A percentile compares a stretch with the other conserved stretches of the same genome.
Conservation (phyloP, 2,888 invertebrate species). For the Spialia ferax region DNA sequence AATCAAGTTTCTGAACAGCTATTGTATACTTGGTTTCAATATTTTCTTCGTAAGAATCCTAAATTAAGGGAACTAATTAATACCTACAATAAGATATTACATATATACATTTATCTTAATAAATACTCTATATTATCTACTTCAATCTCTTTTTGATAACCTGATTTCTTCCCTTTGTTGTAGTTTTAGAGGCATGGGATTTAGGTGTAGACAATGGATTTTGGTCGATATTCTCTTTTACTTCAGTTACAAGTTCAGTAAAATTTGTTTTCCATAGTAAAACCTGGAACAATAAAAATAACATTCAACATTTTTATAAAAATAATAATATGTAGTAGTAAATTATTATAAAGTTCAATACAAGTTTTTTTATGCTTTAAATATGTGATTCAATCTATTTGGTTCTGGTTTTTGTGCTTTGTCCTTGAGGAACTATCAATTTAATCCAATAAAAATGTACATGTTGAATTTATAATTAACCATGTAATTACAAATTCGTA, state of each 20-base stretch:
- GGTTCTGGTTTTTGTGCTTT: no score
- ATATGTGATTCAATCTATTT: no score
- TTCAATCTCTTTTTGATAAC: slow-evolving; percentile 64
- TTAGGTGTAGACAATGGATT: slow-evolving; percentile 55
- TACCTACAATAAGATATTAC: slow-evolving; percentile 6
- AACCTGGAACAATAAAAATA: slow-evolving; percentile 64
- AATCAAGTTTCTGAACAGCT: slow-evolving; percentile 71
- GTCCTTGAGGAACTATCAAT: no score
- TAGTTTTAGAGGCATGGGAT: slow-evolving; percentile 58
- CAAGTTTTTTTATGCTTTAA: no score
- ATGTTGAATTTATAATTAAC: no score
- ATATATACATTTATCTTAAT: neutral
- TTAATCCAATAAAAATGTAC: no score
- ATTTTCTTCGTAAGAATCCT: slow-evolving; percentile 63
- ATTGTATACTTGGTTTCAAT: slow-evolving; percentile 64
- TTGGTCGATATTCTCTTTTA: slow-evolving; percentile 68
- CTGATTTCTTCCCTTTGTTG: slow-evolving; percentile 63
- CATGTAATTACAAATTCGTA: no score
- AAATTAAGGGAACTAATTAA: slow-evolving; percentile 50
- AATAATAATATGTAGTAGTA: no score
- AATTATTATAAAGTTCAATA: no score
- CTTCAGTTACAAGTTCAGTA: slow-evolving; percentile 65
- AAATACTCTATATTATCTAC: slow-evolving; percentile 42
- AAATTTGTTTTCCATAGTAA: slow-evolving; percentile 86
- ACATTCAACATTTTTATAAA: neutral